Evolutionary conservation across 2,113 vertebrate species (phyloP).

Genomic region (Seriola dumerili): DNA sequence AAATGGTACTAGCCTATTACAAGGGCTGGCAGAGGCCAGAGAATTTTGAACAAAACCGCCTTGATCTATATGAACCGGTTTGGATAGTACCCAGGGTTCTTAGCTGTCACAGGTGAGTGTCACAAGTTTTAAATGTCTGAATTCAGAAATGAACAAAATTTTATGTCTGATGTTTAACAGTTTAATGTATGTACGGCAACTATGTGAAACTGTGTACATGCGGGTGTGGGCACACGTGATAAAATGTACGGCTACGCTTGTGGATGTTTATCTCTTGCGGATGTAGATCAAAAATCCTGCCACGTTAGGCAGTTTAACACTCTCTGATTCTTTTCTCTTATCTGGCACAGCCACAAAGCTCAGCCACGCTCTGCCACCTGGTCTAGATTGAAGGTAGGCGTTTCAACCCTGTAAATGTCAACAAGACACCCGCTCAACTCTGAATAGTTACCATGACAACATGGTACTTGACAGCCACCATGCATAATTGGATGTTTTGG

Average conservation of each 20-base stretch:
- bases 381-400: constrained; percentile 62
- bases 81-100: constrained; percentile 2
- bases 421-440: constrained; percentile 51
- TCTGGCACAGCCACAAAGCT: constrained; percentile 65
- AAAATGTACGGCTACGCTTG: background rate
- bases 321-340: constrained; percentile 57
- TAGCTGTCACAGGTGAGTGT: background rate
- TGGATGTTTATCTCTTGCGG: constrained; percentile 2
- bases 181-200: background rate
- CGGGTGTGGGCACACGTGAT: background rate
- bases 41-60: constrained; percentile 26
- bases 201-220: background rate
- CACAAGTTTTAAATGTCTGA: constrained; percentile 1
- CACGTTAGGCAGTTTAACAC: constrained; percentile 41
- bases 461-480: constrained; percentile 57
- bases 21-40: constrained; percentile 9
- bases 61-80: constrained; percentile 27
- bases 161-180: background rate
- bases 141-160: background rate
- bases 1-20: constrained; percentile 18
- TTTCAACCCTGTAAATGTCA: constrained; percentile 74
- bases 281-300: background rate
- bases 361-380: constrained; percentile 49
- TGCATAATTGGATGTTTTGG: constrained; percentile 53
- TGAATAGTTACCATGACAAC: constrained; percentile 72